Percentiles rank a stretch among this genome's conserved stretches.
Conservation (phyloP, 2,113 vertebrate species). For the Apaloderma vittatum region DNA sequence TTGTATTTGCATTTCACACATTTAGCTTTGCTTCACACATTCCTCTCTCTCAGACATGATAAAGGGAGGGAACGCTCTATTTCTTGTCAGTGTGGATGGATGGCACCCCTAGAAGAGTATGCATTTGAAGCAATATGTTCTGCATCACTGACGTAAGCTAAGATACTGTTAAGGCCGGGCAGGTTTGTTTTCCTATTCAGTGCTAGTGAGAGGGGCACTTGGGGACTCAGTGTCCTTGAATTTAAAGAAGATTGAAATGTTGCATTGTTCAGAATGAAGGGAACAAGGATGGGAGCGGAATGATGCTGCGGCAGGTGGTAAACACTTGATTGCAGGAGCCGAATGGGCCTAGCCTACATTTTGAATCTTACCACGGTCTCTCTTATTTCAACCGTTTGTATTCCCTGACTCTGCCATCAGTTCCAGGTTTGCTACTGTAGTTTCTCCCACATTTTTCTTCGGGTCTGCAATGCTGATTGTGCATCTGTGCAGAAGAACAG, state of each 20-base stretch:
- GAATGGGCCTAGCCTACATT: slow-evolving; percentile 30
- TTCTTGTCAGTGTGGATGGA: slow-evolving; percentile 62
- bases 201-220: not conserved
- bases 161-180: slow-evolving; percentile 27
- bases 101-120: slow-evolving; percentile 47
- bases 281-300: slow-evolving; percentile 8
- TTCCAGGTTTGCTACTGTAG: not conserved
- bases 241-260: slow-evolving; percentile 60
- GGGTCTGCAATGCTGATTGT: not conserved
- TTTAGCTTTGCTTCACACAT: slow-evolving; percentile 55
- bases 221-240: slow-evolving; percentile 55
- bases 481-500: not conserved
- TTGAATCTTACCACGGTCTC: not conserved
- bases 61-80: slow-evolving; percentile 38
- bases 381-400: not conserved
- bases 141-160: slow-evolving; percentile 49
- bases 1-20: slow-evolving; percentile 50
- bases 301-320: not conserved
- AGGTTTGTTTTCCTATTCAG: slow-evolving; percentile 49
- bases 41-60: slow-evolving; percentile 60
- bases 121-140: slow-evolving; percentile 57
- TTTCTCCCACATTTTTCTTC: not conserved
- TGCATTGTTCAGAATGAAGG: slow-evolving; percentile 44
- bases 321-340: slow-evolving; percentile 33
- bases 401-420: not conserved